Evolutionary conservation across 2,113 vertebrate species (phyloP), one percentile per base, ranked within the genome.

Genomic region (Neotragus moschatus): DNA sequence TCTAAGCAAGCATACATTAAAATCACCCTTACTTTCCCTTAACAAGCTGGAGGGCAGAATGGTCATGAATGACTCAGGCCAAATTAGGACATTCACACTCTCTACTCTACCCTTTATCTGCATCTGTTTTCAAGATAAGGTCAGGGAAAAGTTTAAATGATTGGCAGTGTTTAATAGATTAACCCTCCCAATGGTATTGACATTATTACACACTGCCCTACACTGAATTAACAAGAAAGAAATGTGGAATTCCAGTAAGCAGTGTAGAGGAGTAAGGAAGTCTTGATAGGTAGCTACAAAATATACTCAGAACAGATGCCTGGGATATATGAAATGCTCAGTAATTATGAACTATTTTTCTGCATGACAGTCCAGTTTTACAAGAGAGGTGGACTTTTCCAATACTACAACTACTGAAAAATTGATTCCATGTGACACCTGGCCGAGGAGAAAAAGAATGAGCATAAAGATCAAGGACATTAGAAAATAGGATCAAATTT

Each of bases 61-160:
- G n/a, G 7, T 85, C 84, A 56, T 39, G 19, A 60, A 92, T 60
- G 33, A 77, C 26, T 66, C n/a, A 55, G 70, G 28, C 19, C 55
- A 60, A 1, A 82, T 30, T 28, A 84, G 6, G 49, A 25, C 1
- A 28, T 23, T 43, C n/a, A 26, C 19, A 56, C 9, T 56, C 21
- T 81, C 16, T 55, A 84, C 28, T 94, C 28, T 43, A 75, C 43
- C 26, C 16, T 90, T 95, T 15, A 84, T 96, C 58, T 73, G 56
- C 10, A 56, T 55, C 26, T 60, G 8, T 58, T 94, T 73, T 75
- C 56, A 92, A 70, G 3, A 79, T 5, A 16, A 26, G 36, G 21
- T 90, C 87, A 92, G 49, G 14, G 16, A 86, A 97, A 86, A 49
- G 15, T 97, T 86, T 77, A 93, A 95, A 87, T 75, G 14, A 56